Evolutionary conservation across 2,797 vertebrate genomes (phyloP), one percentile per base, ranked within the genome.

Genomic region (Eupleurogrammus muticus): DNA sequence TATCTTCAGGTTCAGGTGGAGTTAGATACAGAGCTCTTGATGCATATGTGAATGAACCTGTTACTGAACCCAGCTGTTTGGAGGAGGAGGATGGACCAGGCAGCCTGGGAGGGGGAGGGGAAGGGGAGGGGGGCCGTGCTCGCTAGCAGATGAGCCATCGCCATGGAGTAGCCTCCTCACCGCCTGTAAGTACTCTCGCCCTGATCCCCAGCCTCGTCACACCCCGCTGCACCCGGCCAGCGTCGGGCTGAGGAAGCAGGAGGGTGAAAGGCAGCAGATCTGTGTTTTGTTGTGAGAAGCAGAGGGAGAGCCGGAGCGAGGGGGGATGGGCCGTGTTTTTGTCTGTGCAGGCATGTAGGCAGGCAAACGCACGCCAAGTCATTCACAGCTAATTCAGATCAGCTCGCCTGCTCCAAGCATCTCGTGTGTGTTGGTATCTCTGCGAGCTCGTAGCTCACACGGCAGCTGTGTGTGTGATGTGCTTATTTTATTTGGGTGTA

Each of bases 271-370:
- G 81, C 75, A 84, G 92, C 88, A 90, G 92, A 93, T 91, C 90
- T 92, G 79, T 82, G 59, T 57, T 88, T 89, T 89, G 65, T 81
- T 73, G 76, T 48, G 63, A 71, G 32, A 58, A 65, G 51, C 48
- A 0, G 21, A 61, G 9, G 19, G 64, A 49, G 75, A 66, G 71
- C 65, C 23, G 21, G 40, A 42, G 55, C 58, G 56, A 24, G n/a
- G 10, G 87, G 87, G 90, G 83, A 82, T 86, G 90, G 91, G 90
- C 70, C 1, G 14, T 4, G 77, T 73, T 67, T 91, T 91, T 90
- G 68, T 87, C 66, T 56, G 14, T 4, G 81, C 63, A 77, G 77
- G 81, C 80, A 66, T 35, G 55, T 2, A 66, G 52, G 46, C 70
- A 62, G 50, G 51, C 57, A 32, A 10, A 42, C 59, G 54, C 69